These are phyloP conservation scores for Epistrophe grossulariae DNA, from an alignment of 2,888 invertebrate species.

Conservation along the genomic window DNA sequence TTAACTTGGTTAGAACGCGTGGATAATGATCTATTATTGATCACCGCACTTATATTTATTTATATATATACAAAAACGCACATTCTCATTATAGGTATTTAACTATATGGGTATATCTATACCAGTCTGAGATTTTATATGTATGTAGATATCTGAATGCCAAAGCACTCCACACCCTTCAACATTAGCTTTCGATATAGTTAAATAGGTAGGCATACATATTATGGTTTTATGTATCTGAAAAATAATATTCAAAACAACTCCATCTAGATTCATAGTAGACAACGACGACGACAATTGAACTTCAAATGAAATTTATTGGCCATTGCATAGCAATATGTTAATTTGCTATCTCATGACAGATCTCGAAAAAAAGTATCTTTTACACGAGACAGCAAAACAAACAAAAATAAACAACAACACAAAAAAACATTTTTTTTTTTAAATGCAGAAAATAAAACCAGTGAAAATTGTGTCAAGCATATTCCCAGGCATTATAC, in stretches of 20 bases:
- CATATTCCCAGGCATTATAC: conserved; percentile 70
- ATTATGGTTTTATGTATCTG: neutral
- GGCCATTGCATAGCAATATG: conserved; percentile 63
- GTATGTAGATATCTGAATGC: neutral
- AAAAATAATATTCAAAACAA: conserved; percentile 47
- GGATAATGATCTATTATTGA: conserved; percentile 70
- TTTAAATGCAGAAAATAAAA: conserved; percentile 36
- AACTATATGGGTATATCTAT: neutral
- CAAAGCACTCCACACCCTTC: conserved; percentile 46
- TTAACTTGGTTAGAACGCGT: conserved; percentile 47
- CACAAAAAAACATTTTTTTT: conserved; percentile 1
- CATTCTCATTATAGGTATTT: conserved; percentile 14
- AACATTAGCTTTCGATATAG: conserved; percentile 10
- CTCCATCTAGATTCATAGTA: conserved; percentile 58
- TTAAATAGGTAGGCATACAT: too few relatives aligned
- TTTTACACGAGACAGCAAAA: conserved; percentile 44
- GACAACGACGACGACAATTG: conserved; percentile 57
- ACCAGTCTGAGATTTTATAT: conserved; percentile 34
- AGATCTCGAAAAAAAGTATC: conserved; percentile 57
- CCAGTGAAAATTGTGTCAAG: conserved; percentile 69
- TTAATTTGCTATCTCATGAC: conserved; percentile 64
- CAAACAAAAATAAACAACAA: conserved; percentile 23
- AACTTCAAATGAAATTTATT: conserved; percentile 73
- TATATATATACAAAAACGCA: conserved; percentile 47
- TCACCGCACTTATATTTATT: conserved; percentile 53